These are phyloP conservation scores for Bradypodion ventrale DNA, from an alignment of 2,797 vertebrate genomes.

Conservation along the genomic window DNA sequence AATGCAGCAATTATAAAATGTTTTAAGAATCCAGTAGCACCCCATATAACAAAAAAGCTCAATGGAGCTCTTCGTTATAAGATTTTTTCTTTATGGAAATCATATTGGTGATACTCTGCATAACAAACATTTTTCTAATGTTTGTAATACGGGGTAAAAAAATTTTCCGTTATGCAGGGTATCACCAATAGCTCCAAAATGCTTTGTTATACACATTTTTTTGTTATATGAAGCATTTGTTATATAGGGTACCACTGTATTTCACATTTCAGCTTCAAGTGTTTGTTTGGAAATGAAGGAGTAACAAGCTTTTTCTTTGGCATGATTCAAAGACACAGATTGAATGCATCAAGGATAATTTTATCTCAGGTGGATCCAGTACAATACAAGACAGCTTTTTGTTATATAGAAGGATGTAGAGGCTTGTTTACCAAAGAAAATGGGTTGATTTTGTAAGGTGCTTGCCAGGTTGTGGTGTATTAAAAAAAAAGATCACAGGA, in stretches of 20 bases:
- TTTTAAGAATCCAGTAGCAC: too few species aligned
- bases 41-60: too few species aligned
- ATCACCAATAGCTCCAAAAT: too few species aligned
- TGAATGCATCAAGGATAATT: conserved; percentile 24
- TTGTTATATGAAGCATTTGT: too few species aligned
- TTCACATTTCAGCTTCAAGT: neutral
- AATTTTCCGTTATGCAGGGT: too few species aligned
- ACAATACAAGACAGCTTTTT: conserved; percentile 9
- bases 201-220: too few species aligned
- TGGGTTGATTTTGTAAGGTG: neutral
- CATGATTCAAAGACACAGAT: neutral
- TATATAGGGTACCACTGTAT: too few species aligned
- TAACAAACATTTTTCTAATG: too few species aligned
- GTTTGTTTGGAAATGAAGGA: neutral
- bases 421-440: conserved; percentile 32
- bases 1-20: neutral
- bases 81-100: too few species aligned
- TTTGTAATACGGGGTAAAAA: too few species aligned
- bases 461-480: neutral
- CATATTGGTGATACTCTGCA: too few species aligned
- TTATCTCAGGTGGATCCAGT: conserved; percentile 7
- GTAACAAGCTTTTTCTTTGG: neutral
- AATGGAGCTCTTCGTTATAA: too few species aligned
- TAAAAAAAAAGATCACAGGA: conserved; percentile 27
- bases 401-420: conserved; percentile 35